phyloP scores from a whole-genome alignment of 2,888 invertebrate genomes.

The Campoletis raptor region DNA sequence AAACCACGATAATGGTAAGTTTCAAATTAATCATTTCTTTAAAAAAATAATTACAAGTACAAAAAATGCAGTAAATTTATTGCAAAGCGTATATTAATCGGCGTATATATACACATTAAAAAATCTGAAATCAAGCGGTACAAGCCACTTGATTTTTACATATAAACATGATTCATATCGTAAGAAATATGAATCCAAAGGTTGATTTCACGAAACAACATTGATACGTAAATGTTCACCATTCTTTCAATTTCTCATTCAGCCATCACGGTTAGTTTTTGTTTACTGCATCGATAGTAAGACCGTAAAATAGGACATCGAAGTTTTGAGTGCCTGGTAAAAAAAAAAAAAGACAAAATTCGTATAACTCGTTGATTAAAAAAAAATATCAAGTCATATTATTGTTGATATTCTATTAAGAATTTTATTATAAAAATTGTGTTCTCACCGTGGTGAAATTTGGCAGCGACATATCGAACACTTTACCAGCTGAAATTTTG shows the following conservation, averaged over 20 bases:
- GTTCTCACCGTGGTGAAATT: slow-evolving; percentile 47
- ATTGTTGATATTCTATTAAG: background rate
- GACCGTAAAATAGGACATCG: slow-evolving; percentile 59
- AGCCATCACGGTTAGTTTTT: background rate
- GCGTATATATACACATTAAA: background rate
- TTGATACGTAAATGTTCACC: background rate
- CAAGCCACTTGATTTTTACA: background rate
- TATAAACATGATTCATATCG: background rate
- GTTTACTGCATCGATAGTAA: slow-evolving; percentile 44
- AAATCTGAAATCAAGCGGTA: background rate
- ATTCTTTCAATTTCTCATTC: background rate
- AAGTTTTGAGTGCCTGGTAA: slow-evolving; percentile 52
- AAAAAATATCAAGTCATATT: background rate
- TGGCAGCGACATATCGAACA: slow-evolving; percentile 47
- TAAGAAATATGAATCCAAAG: background rate
- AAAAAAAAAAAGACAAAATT: background rate
- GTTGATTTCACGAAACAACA: background rate
- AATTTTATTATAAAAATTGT: background rate
- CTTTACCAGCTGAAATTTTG: slow-evolving; percentile 52
- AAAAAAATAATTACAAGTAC: background rate
- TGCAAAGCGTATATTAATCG: background rate
- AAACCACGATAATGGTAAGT: background rate
- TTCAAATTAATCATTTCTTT: background rate
- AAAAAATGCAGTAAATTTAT: background rate
- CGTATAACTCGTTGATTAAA: background rate